These are phyloP conservation scores for Cyprinella venusta DNA, from an alignment of 2,797 vertebrate genomes.

Conservation along the genomic window DNA sequence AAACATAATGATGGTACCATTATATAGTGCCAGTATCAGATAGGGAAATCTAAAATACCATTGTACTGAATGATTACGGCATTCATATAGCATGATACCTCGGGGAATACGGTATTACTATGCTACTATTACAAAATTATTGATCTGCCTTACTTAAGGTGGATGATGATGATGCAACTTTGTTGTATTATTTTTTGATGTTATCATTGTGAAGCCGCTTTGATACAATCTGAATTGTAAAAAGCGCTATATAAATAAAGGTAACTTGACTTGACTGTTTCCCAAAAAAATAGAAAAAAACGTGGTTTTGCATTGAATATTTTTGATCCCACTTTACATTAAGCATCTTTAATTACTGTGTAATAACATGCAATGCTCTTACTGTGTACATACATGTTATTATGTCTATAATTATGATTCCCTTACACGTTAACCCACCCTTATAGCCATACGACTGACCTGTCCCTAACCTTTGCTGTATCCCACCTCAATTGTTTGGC, in stretches of 20 bases:
- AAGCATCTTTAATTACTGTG: not conserved
- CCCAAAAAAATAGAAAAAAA: too few relatives aligned
- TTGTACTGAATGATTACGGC: not conserved
- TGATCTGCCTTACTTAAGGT: too few relatives aligned
- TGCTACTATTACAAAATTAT: too few relatives aligned
- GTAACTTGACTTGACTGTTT: too few relatives aligned
- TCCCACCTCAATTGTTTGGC: not conserved
- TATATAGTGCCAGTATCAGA: not conserved
- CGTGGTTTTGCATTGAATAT: not conserved
- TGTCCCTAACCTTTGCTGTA: not conserved
- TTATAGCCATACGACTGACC: not conserved
- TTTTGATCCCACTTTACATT: not conserved
- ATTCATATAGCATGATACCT: not conserved
- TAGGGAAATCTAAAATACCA: not conserved
- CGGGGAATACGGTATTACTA: not conserved
- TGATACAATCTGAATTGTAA: too few relatives aligned
- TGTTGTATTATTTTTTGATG: too few relatives aligned
- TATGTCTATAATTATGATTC: not conserved
- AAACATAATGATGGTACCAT: not conserved
- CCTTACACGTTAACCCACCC: not conserved
- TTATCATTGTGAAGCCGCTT: too few relatives aligned
- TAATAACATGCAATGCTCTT: not conserved
- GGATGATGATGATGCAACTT: too few relatives aligned
- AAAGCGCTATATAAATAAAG: too few relatives aligned
- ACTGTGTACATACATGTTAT: not conserved